Evolutionary conservation across 2,797 vertebrate species (phyloP).

Genomic region (Microctenopoma steveboyesi): DNA sequence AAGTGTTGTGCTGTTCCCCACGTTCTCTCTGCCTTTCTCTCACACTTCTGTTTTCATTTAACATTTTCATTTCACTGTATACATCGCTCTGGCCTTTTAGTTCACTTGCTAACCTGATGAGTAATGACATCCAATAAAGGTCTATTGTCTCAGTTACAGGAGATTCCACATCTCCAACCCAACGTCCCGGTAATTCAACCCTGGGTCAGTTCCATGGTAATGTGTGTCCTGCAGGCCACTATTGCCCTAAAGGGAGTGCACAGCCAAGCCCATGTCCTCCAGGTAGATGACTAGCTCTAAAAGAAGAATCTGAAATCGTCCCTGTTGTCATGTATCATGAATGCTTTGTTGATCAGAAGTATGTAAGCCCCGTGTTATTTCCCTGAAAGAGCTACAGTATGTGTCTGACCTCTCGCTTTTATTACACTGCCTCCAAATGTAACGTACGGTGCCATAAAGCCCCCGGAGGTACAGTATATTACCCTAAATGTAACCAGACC

Average conservation of each 20-base stretch:
- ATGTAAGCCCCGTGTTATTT: slow-evolving; percentile 6
- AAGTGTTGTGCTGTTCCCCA: slow-evolving; percentile 5
- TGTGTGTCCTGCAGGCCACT: slow-evolving; percentile 84
- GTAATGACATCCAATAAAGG: slow-evolving; percentile 61
- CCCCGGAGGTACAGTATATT: slow-evolving; percentile 34
- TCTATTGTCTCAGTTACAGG: slow-evolving; percentile 69
- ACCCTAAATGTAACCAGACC: slow-evolving; percentile 48
- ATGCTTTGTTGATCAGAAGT: not conserved
- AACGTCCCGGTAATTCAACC: slow-evolving; percentile 43
- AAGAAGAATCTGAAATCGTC: not conserved
- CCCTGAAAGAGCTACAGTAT: slow-evolving; percentile 9
- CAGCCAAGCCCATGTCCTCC: slow-evolving; percentile 81
- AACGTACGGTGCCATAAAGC: slow-evolving; percentile 25
- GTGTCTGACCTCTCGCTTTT: slow-evolving; percentile 38
- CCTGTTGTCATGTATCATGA: not conserved
- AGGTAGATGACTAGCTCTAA: slow-evolving; percentile 70
- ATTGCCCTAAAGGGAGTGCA: slow-evolving; percentile 83
- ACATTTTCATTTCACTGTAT: slow-evolving; percentile 37
- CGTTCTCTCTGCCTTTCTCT: not conserved
- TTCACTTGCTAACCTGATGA: slow-evolving; percentile 45
- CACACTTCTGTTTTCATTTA: slow-evolving; percentile 26
- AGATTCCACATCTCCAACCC: slow-evolving; percentile 35
- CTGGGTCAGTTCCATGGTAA: slow-evolving; percentile 75
- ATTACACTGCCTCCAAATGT: slow-evolving; percentile 29
- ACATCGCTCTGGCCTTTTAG: slow-evolving; percentile 48